Percentiles rank a stretch among this genome's conserved stretches.
These are phyloP conservation scores for Plagiodera versicolora DNA, from an alignment of 2,888 invertebrate genomes.

Conservation along the genomic window DNA sequence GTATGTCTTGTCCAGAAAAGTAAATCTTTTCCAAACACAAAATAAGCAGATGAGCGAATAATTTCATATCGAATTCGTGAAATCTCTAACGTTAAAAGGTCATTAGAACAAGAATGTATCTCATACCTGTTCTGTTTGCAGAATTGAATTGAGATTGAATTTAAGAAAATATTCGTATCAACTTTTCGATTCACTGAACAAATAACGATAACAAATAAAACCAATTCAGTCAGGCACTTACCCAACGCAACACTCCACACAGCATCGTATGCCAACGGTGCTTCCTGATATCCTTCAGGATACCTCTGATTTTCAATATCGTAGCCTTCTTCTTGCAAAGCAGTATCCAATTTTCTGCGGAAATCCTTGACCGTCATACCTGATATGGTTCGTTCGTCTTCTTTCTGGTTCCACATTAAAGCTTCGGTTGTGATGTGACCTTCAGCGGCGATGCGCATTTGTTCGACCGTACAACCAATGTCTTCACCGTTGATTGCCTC, in stretches of 20 bases:
- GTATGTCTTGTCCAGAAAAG: too few relatives aligned
- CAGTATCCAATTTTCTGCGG: conserved; percentile 79
- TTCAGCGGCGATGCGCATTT: conserved; percentile 94
- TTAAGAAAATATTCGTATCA: too few relatives aligned
- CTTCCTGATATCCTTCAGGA: conserved; percentile 96
- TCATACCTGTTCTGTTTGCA: too few relatives aligned
- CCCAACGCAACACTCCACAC: conserved; percentile 98
- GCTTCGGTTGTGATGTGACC: conserved; percentile 99
- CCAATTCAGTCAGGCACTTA: too few relatives aligned
- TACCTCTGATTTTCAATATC: conserved; percentile 84
- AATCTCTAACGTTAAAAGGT: too few relatives aligned
- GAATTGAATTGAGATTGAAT: too few relatives aligned
- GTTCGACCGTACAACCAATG: conserved; percentile 88
- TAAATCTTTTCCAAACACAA: too few relatives aligned
- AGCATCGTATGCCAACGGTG: conserved; percentile 98
- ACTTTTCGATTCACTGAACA: too few relatives aligned
- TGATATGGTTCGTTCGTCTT: conserved; percentile 87
- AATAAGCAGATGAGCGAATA: too few relatives aligned
- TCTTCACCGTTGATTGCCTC: conserved; percentile 84
- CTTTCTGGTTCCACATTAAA: conserved; percentile 96
- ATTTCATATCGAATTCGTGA: too few relatives aligned
- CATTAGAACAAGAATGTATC: too few relatives aligned
- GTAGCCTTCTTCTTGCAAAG: conserved; percentile 77
- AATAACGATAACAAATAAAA: too few relatives aligned
- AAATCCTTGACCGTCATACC: conserved; percentile 95